phyloP scores from a whole-genome alignment of 2,797 vertebrate species.

The Chaenodraco wilsoni region DNA sequence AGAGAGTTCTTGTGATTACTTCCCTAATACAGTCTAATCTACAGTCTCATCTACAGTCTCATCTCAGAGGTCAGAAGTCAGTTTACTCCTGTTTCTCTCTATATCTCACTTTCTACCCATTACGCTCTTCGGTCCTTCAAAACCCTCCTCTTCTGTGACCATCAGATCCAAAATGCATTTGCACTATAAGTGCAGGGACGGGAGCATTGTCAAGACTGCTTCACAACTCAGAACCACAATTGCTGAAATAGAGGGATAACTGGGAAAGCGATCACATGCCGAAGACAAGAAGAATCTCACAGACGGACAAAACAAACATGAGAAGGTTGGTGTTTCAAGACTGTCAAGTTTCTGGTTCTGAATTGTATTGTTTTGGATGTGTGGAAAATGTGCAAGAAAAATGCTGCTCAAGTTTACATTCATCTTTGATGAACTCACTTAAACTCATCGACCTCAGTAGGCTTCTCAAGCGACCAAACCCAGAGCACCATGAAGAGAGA shows the following conservation, averaged over 20 bases:
- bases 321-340: conserved; percentile 53
- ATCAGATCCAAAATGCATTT: conserved; percentile 7
- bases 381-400: background rate
- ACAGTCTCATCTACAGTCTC: conserved; percentile 50
- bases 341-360: background rate
- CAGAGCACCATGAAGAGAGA: background rate
- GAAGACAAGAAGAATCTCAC: conserved; percentile 2
- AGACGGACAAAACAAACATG: conserved; percentile 43
- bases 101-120: conserved; percentile 28
- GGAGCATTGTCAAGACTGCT: conserved; percentile 3
- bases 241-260: conserved; percentile 5
- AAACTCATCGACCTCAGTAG: background rate
- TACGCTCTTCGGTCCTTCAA: background rate
- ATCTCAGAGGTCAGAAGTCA: conserved; percentile 62
- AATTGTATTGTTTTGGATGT: background rate
- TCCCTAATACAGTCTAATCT: conserved; percentile 13
- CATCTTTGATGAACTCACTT: background rate
- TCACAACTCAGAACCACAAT: background rate
- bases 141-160: conserved; percentile 4
- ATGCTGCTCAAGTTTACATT: background rate
- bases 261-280: background rate
- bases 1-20: conserved; percentile 51
- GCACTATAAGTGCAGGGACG: background rate
- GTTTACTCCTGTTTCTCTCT: conserved; percentile 55
- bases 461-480: background rate